Conservation (phyloP, 2,113 vertebrate species). For the Centropus unirufus region DNA sequence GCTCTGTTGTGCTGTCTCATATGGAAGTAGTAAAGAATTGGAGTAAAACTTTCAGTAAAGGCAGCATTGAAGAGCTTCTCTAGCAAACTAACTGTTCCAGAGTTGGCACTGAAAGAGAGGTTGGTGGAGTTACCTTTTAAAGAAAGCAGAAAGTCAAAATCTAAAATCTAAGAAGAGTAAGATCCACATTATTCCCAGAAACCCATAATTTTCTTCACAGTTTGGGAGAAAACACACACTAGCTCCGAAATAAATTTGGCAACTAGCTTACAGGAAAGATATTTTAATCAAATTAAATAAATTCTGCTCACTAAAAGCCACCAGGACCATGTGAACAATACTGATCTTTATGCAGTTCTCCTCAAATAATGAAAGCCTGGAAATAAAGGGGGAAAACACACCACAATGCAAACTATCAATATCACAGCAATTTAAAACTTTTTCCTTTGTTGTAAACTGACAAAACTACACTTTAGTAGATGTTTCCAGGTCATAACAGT, state of each 20-base stretch:
- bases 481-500: not conserved
- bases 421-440: not conserved
- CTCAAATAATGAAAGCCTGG: not conserved
- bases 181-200: not conserved
- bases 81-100: not conserved
- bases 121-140: not conserved
- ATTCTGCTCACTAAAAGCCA: not conserved
- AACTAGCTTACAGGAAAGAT: not conserved
- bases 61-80: not conserved
- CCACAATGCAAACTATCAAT: not conserved
- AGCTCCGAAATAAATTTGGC: not conserved
- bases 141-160: not conserved
- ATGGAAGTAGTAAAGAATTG: not conserved
- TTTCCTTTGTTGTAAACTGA: not conserved
- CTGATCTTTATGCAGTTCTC: not conserved
- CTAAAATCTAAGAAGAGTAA: not conserved
- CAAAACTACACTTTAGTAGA: not conserved
- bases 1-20: not conserved
- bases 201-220: not conserved
- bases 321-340: not conserved
- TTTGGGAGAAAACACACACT: not conserved
- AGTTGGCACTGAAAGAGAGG: not conserved
- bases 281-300: not conserved
- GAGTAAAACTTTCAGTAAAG: not conserved
- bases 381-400: not conserved